Percentiles rank a stretch among this genome's conserved stretches.
Evolutionary conservation across 1,140 invertebrate genomes (phyloP).

Genomic region (Drosophila pachea): DNA sequence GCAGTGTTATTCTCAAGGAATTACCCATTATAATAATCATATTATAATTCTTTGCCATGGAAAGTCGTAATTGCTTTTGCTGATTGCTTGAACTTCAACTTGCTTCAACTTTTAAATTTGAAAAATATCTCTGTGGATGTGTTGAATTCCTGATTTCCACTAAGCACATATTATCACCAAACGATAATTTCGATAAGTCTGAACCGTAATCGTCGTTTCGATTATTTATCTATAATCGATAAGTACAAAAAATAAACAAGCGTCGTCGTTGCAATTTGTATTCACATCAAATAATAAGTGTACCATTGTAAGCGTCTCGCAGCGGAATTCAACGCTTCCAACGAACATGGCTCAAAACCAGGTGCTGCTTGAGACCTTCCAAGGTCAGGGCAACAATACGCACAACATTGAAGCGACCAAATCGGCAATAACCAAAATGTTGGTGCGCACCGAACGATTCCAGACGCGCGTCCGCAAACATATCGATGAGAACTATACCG

Average conservation of each 20-base stretch:
- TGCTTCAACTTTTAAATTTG: too few species aligned
- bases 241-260: conserved; percentile 25
- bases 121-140: too few species aligned
- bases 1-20: too few species aligned
- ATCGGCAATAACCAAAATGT: conserved; percentile 57
- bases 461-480: conserved; percentile 64
- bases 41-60: too few species aligned
- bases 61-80: too few species aligned
- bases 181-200: too few species aligned
- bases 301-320: neutral
- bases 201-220: neutral
- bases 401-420: conserved; percentile 56
- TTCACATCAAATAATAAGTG: conserved; percentile 9
- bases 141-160: too few species aligned
- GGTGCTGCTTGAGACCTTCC: conserved; percentile 36
- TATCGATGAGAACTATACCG: conserved; percentile 70
- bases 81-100: too few species aligned
- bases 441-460: conserved; percentile 62
- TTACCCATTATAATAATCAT: too few species aligned
- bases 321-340: neutral
- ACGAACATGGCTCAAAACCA: conserved; percentile 9
- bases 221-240: conserved; percentile 17
- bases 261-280: conserved; percentile 47
- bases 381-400: conserved; percentile 16
- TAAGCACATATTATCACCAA: too few species aligned